Conservation (phyloP, 2,113 vertebrate genomes). For the Lethenteron camtschaticum region DNA sequence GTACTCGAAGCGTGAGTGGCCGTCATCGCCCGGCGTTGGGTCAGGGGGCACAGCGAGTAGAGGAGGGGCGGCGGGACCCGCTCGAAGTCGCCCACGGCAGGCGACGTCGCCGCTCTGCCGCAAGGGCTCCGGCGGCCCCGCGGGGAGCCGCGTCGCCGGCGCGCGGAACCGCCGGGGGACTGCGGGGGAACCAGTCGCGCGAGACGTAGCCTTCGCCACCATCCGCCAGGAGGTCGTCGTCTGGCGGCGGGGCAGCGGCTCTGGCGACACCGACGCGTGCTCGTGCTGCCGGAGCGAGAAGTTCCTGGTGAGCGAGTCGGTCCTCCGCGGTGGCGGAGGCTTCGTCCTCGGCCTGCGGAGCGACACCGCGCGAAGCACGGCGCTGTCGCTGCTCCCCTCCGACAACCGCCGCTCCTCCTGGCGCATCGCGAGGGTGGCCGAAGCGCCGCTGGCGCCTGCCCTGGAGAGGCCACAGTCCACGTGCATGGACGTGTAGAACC, state of each 20-base stretch:
- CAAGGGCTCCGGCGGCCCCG: slow-evolving; percentile 44
- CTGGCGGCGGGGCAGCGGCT: no score
- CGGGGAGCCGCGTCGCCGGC: neutral
- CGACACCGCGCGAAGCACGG: slow-evolving; percentile 45
- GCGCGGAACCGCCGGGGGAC: slow-evolving; percentile 54
- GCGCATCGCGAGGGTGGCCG: no score
- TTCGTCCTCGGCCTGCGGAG: slow-evolving; percentile 62
- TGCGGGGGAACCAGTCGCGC: slow-evolving; percentile 35
- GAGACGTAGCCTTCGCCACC: no score
- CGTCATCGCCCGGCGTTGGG: slow-evolving; percentile 67
- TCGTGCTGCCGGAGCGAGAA: no score
- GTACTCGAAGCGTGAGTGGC: slow-evolving; percentile 70
- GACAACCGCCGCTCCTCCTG: neutral
- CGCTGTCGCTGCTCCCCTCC: neutral
- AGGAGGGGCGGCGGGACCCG: slow-evolving; percentile 38
- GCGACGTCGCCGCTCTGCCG: slow-evolving; percentile 59
- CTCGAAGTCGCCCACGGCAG: slow-evolving; percentile 34
- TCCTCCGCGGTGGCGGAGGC: slow-evolving; percentile 67
- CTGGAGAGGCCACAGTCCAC: slow-evolving; percentile 27
- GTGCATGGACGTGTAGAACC: slow-evolving; percentile 41
- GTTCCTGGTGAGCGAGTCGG: slow-evolving; percentile 59
- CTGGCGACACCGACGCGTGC: no score
- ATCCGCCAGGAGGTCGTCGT: no score
- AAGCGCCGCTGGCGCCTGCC: slow-evolving; percentile 39
- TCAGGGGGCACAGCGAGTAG: slow-evolving; percentile 53